Conservation (phyloP, 1,140 invertebrate species). For the Ips nitidus region DNA sequence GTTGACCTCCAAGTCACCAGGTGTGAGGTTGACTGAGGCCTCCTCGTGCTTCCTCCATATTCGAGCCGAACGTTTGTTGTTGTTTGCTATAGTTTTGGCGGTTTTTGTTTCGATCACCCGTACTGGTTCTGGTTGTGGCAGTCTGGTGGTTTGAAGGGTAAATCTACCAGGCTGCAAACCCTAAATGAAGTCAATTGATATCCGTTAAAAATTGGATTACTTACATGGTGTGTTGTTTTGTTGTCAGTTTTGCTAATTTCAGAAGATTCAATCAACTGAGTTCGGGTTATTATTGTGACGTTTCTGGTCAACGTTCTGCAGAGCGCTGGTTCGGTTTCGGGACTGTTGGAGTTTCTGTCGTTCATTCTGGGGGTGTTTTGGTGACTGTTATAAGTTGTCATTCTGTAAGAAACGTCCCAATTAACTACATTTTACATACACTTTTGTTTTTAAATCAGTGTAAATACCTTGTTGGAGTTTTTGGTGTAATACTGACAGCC, state of each 20-base stretch:
- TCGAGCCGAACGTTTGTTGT: conserved; percentile 55
- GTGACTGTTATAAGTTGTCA: too few relatives aligned
- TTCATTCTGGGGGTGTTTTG: background rate
- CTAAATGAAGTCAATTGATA: background rate
- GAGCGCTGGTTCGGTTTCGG: conserved; percentile 6
- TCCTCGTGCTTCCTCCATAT: conserved; percentile 44
- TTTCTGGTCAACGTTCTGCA: conserved; percentile 31
- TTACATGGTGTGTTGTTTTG: background rate
- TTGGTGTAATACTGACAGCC: too few relatives aligned
- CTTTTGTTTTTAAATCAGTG: too few relatives aligned
- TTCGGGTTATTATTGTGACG: conserved; percentile 23
- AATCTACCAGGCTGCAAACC: conserved; percentile 56
- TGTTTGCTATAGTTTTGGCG: conserved; percentile 72
- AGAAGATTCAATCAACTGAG: background rate
- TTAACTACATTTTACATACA: too few relatives aligned
- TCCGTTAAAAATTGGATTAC: background rate
- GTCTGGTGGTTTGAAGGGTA: conserved; percentile 70
- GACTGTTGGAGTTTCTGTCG: background rate
- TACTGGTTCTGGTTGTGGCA: conserved; percentile 72
- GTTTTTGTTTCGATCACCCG: conserved; percentile 65
- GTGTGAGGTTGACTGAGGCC: conserved; percentile 41
- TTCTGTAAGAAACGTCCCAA: too few relatives aligned
- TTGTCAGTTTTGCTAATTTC: background rate
- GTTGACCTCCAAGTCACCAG: background rate
- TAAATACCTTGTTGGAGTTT: too few relatives aligned